A percentile compares a stretch with the other conserved stretches of the same genome.
phyloP scores from a whole-genome alignment of 2,888 invertebrate species.

The Agrotis exclamationis region DNA sequence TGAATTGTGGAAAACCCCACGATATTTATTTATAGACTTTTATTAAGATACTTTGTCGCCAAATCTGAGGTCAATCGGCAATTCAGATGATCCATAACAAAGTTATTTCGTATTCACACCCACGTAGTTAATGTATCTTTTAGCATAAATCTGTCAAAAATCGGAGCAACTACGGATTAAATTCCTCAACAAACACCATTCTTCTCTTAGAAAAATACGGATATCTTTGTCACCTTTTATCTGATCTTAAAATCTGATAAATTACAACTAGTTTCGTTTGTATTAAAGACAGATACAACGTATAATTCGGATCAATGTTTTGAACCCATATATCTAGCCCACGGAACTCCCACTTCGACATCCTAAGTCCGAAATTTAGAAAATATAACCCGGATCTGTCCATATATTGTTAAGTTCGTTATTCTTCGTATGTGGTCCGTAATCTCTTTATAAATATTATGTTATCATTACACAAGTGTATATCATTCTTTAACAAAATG shows the following conservation, averaged over 20 bases:
- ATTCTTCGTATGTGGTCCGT: conserved; percentile 74
- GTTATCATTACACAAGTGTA: conserved; percentile 66
- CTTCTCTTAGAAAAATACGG: conserved; percentile 42
- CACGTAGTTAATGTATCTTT: conserved; percentile 18
- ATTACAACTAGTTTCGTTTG: conserved; percentile 53
- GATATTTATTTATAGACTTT: neutral
- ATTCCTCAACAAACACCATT: conserved; percentile 17
- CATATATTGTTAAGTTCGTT: conserved; percentile 59
- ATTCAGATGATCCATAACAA: conserved; percentile 1
- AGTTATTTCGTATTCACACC: conserved; percentile 20
- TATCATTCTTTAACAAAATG: conserved; percentile 66
- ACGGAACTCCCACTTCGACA: conserved; percentile 63
- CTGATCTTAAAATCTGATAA: conserved; percentile 52
- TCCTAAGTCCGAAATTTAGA: conserved; percentile 55
- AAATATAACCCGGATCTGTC: conserved; percentile 61
- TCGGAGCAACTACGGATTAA: conserved; percentile 11
- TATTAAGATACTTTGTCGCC: conserved; percentile 5
- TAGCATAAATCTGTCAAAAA: conserved; percentile 36
- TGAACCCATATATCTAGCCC: conserved; percentile 60
- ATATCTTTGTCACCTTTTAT: conserved; percentile 50
- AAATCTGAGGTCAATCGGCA: conserved; percentile 2
- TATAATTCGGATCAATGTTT: conserved; percentile 52
- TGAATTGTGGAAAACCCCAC: neutral
- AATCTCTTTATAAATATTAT: conserved; percentile 67
- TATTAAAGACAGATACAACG: conserved; percentile 37